Evolutionary conservation across 2,797 vertebrate genomes (phyloP), one percentile per base, ranked within the genome.

Genomic region (Ibycter americanus): DNA sequence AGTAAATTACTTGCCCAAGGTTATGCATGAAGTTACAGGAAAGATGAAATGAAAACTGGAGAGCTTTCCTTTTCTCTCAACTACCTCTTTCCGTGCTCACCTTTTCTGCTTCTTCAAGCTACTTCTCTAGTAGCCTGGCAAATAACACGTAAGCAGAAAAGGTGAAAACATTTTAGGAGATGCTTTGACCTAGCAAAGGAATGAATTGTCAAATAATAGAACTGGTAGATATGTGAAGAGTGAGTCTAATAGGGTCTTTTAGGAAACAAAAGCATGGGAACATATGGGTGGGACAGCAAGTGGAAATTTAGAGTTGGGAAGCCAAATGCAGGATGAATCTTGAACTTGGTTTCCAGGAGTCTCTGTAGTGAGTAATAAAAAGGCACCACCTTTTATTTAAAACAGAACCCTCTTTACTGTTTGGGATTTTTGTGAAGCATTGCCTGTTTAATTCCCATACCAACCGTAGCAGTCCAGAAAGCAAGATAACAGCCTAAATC

Each of bases 241-340:
- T 29, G 32, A 66, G 10, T 18, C 59, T 68, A 26, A 14, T 31
- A 38, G 21, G 9, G 20, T 34, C 46, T 76, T 84, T 56, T 58
- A 67, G 36, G 44, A 59, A 79, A 73, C 23, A 47, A 27, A 74
- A 88, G 14, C 17, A 32, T 65, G 26, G 67, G 38, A 74, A 62
- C 0, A 1, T 0, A 0, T 38, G 11, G n/a, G 17, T 83, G 42
- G 25, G 11, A n/a, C 1, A 0, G 16, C 38, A 71, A 32, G 13
- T 38, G 12, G 38, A 82, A 58, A 17, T 65, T 93, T 32, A 85
- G 34, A 6, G 1, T 14, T 84, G 32, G 34, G 27, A 84, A 87
- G 32, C 23, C 47, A 77, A 61, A 26, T 74, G n/a, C 31, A 47
- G 44, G 25, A 36, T 46, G n/a, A 71, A 40, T 78, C 47, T 56